phyloP scores from a whole-genome alignment of 2,113 vertebrate species.

The Chaetorhynchus papuensis region DNA sequence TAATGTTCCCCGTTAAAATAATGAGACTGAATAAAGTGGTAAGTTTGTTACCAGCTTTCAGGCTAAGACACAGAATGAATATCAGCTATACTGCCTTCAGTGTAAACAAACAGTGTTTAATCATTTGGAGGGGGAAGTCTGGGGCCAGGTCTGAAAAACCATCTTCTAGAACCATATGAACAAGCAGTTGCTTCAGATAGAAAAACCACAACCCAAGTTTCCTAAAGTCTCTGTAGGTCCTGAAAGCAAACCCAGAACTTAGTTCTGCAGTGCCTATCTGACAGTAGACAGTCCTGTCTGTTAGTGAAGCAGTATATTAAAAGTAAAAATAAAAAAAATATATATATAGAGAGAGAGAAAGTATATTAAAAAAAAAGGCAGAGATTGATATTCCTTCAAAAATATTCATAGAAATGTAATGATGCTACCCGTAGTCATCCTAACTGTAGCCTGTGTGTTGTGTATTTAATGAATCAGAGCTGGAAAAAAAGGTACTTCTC shows the following conservation, averaged over 20 bases:
- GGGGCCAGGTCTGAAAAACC: neutral
- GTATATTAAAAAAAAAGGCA: neutral
- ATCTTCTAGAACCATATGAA: neutral
- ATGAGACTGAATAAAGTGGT: constrained; percentile 11
- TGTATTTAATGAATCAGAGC: neutral
- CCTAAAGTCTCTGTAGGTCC: neutral
- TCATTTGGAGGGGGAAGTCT: neutral
- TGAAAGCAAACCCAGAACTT: neutral
- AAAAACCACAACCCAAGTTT: neutral
- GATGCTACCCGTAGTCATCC: neutral
- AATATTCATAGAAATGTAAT: neutral
- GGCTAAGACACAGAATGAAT: neutral
- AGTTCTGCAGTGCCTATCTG: neutral
- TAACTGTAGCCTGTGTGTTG: neutral
- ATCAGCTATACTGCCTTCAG: neutral
- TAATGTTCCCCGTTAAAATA: neutral
- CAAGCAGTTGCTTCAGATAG: neutral
- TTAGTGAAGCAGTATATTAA: neutral
- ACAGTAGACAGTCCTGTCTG: neutral
- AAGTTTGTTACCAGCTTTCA: neutral
- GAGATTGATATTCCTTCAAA: neutral
- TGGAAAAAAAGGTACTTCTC: neutral
- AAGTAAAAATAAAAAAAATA: no score
- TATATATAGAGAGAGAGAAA: no score
- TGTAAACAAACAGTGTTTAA: neutral